Conservation (phyloP, 2,888 invertebrate genomes). For the Ennomos quercinarius region DNA sequence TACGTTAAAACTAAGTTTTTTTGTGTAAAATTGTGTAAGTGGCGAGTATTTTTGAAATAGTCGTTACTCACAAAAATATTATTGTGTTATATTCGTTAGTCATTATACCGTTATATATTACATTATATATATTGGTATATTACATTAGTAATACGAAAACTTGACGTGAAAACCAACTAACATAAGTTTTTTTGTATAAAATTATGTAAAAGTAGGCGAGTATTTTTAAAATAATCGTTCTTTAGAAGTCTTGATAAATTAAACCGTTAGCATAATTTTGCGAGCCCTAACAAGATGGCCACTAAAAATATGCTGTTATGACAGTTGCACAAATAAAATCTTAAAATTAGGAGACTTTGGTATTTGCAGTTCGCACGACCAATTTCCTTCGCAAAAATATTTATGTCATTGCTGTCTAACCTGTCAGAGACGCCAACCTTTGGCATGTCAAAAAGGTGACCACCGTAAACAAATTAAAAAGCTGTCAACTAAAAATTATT, state of each 20-base stretch:
- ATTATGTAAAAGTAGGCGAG: no score
- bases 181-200: no score
- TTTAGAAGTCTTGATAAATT: not conserved
- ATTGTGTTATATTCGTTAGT: no score
- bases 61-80: no score
- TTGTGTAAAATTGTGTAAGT: no score
- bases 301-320: slow-evolving; percentile 14
- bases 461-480: slow-evolving; percentile 28
- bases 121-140: no score
- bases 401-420: slow-evolving; percentile 29
- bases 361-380: slow-evolving; percentile 26
- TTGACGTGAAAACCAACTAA: no score
- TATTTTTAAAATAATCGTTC: no score
- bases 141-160: no score
- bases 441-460: slow-evolving; percentile 31
- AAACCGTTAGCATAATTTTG: slow-evolving; percentile 13
- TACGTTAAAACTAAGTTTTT: no score
- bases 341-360: slow-evolving; percentile 34
- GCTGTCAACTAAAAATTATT: slow-evolving; percentile 15
- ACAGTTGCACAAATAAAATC: slow-evolving; percentile 22
- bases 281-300: slow-evolving; percentile 17
- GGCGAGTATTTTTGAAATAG: no score
- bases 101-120: no score
- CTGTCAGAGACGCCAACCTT: slow-evolving; percentile 39
- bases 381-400: slow-evolving; percentile 23